Base-by-base conservation (phyloP, 2,888 invertebrate species). In the Ectemnius cavifrons region DNA sequence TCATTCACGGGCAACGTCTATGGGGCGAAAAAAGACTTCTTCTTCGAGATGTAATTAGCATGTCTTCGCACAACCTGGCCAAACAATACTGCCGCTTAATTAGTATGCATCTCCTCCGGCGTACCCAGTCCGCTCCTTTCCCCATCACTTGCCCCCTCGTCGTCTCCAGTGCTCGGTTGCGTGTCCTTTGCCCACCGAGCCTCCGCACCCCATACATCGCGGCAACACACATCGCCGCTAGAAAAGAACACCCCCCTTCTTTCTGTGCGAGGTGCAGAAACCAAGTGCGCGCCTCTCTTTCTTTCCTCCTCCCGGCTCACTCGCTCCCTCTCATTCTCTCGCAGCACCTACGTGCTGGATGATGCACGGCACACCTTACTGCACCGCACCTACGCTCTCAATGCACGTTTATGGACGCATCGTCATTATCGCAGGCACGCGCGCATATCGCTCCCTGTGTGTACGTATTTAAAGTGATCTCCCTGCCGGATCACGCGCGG, bases 1-100 rank as follows among this genome's bases (percentile, higher is more conserved):
- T 83, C 82, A 83, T 83, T 83, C 82, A 84, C 18, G 67, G 57
- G 69, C 60, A 67, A 46, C 37, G 66, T 68, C 75, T 71, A 75
- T 61, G 82, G 81, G 73, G 68, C 62, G 75, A 77, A 77, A 75
- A 77, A 75, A 75, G 77, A 71, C 68, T 76, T 74, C 84, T 88
- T 84, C 87, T 88, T 89, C 85, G 86, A 88, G 88, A 88, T 86
- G 87, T 89, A 89, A 89, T 89, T 89, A 89, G 89, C 88, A 88
- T 85, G 86, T 89, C 88, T 89, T 89, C 70, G 73, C 86, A 85
- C 84, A 84, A 81, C 84, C 52, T 80, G 67, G 69, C 72, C 80
- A 80, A 61, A 89, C 87, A 89, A 89, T 89, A 76, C 72, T 72
- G 69, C 71, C 77, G 77, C 82, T 85, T 88, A 89, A 89, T 89